Conservation (phyloP, 2,113 vertebrate species). For the Lethenteron camtschaticum region DNA sequence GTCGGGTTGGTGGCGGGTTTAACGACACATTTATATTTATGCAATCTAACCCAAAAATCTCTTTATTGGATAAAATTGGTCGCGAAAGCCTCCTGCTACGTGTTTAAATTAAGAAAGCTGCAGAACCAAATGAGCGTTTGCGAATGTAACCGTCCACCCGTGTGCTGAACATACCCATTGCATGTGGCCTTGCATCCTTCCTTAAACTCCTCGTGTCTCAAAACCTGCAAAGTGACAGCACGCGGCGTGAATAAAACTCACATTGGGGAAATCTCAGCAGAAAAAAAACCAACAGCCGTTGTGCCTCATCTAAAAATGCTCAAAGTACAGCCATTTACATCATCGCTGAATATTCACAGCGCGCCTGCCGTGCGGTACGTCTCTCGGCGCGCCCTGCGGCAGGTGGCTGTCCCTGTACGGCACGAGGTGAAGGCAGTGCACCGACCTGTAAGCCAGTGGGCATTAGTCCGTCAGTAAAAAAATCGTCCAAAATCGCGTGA, state of each 20-base stretch:
- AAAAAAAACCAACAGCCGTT: background rate
- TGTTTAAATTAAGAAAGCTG: no score
- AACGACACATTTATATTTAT: no score
- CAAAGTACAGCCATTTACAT: background rate
- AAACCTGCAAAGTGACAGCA: slow-evolving; percentile 24
- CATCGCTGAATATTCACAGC: background rate
- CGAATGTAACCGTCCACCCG: no score
- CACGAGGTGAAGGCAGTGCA: no score
- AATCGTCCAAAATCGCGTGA: no score
- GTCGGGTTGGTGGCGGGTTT: no score
- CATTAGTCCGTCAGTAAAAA: no score
- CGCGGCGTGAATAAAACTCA: background rate
- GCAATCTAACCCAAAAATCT: no score
- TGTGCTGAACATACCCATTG: slow-evolving; percentile 32
- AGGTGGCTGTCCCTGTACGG: background rate
- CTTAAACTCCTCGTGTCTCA: slow-evolving; percentile 85
- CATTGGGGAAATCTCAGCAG: background rate
- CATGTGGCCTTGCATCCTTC: slow-evolving; percentile 81
- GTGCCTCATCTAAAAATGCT: background rate
- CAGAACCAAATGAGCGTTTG: no score
- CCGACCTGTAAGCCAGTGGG: no score
- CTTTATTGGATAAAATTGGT: no score
- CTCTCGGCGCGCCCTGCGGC: background rate
- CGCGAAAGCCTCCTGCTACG: no score
- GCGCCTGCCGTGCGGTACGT: background rate